These are phyloP conservation scores for Morus bassanus DNA, from an alignment of 2,797 vertebrate species.

Conservation along the genomic window DNA sequence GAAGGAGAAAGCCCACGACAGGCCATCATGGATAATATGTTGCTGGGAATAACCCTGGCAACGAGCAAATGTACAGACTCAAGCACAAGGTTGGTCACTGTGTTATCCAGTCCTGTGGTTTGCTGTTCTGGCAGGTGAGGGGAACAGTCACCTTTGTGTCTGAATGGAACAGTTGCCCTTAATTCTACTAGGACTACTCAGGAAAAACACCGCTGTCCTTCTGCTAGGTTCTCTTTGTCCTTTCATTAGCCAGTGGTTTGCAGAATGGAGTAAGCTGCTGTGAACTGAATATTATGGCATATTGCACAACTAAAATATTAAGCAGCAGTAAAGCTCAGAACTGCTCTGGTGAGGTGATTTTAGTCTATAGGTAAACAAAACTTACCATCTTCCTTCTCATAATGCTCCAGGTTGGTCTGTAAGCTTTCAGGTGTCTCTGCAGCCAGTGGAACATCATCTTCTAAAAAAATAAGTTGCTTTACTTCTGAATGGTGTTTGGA, in stretches of 20 bases:
- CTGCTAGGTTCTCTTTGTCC: neutral
- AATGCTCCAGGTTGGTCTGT: constrained; percentile 52
- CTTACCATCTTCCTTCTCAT: constrained; percentile 69
- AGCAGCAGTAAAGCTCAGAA: neutral
- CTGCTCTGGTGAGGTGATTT: neutral
- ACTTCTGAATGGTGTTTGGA: neutral
- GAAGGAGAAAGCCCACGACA: neutral
- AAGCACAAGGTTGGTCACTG: neutral
- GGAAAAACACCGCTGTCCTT: neutral
- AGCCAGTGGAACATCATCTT: constrained; percentile 29
- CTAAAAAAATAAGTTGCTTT: neutral
- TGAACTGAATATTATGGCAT: neutral
- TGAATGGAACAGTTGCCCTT: neutral
- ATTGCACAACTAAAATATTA: neutral
- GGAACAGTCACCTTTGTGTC: neutral
- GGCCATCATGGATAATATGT: neutral
- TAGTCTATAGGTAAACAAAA: neutral
- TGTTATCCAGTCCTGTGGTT: neutral
- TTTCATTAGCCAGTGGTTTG: neutral
- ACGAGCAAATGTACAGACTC: neutral
- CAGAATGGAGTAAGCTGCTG: neutral
- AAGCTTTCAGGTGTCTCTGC: constrained; percentile 66
- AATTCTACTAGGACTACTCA: neutral
- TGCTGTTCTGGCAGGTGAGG: too few relatives aligned
- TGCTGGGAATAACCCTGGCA: neutral